Evolutionary conservation across 2,888 invertebrate genomes (phyloP).

Genomic region (Actias luna): DNA sequence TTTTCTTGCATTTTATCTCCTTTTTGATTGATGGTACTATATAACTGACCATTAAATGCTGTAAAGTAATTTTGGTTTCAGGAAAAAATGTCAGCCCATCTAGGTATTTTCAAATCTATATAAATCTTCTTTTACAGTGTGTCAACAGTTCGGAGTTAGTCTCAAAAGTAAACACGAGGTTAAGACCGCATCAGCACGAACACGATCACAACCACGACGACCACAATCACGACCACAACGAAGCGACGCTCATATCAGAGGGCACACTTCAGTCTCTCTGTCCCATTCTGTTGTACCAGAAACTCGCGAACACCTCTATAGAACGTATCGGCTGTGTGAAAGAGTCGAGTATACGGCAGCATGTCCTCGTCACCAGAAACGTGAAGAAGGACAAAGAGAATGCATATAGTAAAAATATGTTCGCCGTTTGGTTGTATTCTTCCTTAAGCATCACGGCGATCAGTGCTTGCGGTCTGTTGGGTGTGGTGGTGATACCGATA

Average conservation of each 20-base stretch:
- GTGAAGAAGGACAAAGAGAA: conserved; percentile 37
- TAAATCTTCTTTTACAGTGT: conserved; percentile 58
- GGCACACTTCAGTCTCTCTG: conserved; percentile 81
- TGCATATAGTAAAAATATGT: conserved; percentile 59
- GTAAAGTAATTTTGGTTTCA: too few species aligned
- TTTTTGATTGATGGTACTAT: too few species aligned
- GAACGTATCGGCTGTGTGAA: conserved; percentile 82
- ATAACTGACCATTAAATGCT: too few species aligned
- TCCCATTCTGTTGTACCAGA: conserved; percentile 85
- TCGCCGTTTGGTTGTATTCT: conserved; percentile 91
- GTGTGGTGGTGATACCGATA: conserved; percentile 94
- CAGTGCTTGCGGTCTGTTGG: conserved; percentile 92
- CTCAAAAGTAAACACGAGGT: conserved; percentile 62
- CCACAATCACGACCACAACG: conserved; percentile 40
- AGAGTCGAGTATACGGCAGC: conserved; percentile 38
- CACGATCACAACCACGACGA: conserved; percentile 45
- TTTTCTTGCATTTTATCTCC: too few species aligned
- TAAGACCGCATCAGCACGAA: conserved; percentile 56
- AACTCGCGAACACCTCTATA: conserved; percentile 78
- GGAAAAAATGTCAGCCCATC: not conserved
- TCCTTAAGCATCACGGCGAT: conserved; percentile 90
- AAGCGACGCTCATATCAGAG: conserved; percentile 47
- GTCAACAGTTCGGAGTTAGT: conserved; percentile 72
- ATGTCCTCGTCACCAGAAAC: conserved; percentile 22
- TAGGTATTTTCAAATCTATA: not conserved